phyloP scores from a whole-genome alignment of 2,113 vertebrate species.

The Xiphophorus maculatus region DNA sequence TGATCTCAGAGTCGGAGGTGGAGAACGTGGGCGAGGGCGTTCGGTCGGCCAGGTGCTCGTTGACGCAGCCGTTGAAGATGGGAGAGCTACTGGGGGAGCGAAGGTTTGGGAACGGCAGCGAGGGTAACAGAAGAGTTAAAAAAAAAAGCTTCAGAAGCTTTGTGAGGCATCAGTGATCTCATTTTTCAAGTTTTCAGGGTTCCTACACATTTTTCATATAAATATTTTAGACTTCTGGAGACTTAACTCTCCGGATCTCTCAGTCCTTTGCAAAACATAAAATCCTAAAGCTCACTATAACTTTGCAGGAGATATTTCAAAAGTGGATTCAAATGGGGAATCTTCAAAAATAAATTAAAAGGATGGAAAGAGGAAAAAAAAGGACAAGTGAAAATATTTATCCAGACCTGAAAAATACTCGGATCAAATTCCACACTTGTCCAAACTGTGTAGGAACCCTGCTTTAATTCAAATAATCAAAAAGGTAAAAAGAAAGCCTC shows the following conservation, averaged over 20 bases:
- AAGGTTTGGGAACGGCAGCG: constrained; percentile 41
- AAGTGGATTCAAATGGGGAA: background rate
- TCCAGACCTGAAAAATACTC: background rate
- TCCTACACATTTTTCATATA: background rate
- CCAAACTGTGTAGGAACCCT: background rate
- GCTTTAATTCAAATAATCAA: background rate
- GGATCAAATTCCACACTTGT: too few species aligned
- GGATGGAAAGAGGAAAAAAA: background rate
- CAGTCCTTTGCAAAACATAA: background rate
- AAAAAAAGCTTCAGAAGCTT: constrained; percentile 15
- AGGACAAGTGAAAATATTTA: background rate
- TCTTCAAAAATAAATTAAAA: background rate
- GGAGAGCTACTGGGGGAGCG: constrained; percentile 86
- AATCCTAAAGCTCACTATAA: background rate
- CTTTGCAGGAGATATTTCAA: too few species aligned
- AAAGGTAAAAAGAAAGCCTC: background rate
- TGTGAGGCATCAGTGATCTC: background rate
- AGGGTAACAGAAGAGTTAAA: constrained; percentile 54
- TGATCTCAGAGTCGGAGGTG: constrained; percentile 98
- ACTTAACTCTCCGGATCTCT: background rate
- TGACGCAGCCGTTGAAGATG: constrained; percentile 98
- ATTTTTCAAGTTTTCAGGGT: background rate
- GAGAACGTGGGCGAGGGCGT: constrained; percentile 99
- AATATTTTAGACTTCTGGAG: background rate
- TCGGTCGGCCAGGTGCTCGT: constrained; percentile 95